phyloP scores from a whole-genome alignment of 1,140 invertebrate species.

The Zeugodacus cucurbitae region DNA sequence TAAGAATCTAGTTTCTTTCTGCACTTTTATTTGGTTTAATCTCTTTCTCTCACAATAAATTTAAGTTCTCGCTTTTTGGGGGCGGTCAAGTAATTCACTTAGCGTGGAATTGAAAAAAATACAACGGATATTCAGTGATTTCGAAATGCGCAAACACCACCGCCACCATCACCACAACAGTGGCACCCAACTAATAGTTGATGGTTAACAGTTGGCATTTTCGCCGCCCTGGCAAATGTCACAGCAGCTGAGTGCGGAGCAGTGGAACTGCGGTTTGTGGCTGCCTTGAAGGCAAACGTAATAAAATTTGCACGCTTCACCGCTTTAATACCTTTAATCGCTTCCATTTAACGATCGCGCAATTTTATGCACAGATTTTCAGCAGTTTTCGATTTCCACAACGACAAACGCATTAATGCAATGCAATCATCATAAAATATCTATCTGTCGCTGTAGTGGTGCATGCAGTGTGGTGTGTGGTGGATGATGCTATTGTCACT shows the following conservation, averaged over 20 bases:
- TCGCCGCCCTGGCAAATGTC: neutral
- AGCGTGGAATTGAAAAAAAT: neutral
- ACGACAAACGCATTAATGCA: neutral
- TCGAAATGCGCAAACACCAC: neutral
- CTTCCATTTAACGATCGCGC: neutral
- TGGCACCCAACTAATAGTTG: neutral
- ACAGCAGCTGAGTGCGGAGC: too few relatives aligned
- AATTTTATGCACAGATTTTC: constrained; percentile 8
- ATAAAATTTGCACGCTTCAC: neutral
- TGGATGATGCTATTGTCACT: neutral
- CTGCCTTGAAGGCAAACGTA: neutral
- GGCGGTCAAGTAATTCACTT: neutral
- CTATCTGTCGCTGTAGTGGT: neutral
- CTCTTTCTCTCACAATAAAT: neutral
- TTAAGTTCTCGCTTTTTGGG: neutral
- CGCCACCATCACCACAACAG: neutral
- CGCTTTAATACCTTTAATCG: constrained; percentile 11
- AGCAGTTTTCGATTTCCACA: constrained; percentile 22
- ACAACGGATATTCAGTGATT: neutral
- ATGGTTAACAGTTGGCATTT: neutral
- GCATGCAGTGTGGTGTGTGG: neutral
- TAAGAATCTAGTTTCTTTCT: too few relatives aligned
- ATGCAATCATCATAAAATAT: constrained; percentile 26
- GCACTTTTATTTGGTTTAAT: neutral
- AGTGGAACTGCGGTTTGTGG: neutral